Percentiles rank a stretch among this genome's conserved stretches.
Conservation (phyloP, 1,140 invertebrate species). For the Drosophila takahashii region DNA sequence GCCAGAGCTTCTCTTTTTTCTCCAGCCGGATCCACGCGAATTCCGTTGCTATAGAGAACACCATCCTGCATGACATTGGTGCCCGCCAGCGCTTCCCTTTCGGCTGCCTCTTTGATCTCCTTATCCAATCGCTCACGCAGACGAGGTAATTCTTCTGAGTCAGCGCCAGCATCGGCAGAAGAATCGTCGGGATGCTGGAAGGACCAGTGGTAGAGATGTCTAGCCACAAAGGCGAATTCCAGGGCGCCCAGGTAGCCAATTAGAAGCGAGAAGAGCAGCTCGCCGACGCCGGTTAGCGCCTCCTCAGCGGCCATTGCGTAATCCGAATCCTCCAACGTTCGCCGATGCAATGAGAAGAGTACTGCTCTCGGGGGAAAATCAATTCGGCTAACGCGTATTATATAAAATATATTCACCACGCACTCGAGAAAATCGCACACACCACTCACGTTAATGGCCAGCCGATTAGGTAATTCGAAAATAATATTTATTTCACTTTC, state of each 20-base stretch:
- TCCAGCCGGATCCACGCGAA: slow-evolving; percentile 64
- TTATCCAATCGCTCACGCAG: slow-evolving; percentile 62
- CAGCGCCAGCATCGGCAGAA: slow-evolving; percentile 29
- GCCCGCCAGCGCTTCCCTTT: slow-evolving; percentile 52
- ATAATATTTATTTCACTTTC: slow-evolving; percentile 41
- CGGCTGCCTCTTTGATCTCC: slow-evolving; percentile 52
- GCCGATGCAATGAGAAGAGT: slow-evolving; percentile 46
- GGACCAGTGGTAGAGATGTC: slow-evolving; percentile 74
- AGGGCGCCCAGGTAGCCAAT: slow-evolving; percentile 90
- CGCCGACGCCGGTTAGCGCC: slow-evolving; percentile 71
- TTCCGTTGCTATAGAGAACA: slow-evolving; percentile 71
- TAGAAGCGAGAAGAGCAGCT: slow-evolving; percentile 88
- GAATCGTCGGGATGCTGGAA: slow-evolving; percentile 50
- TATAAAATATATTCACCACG: slow-evolving; percentile 69
- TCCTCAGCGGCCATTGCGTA: slow-evolving; percentile 74
- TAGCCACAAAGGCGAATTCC: slow-evolving; percentile 86
- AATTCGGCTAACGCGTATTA: slow-evolving; percentile 24
- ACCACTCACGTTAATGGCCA: slow-evolving; percentile 55
- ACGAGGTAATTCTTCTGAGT: slow-evolving; percentile 55
- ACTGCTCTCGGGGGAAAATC: slow-evolving; percentile 1
- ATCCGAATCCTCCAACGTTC: slow-evolving; percentile 19
- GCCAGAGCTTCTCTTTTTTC: slow-evolving; percentile 58
- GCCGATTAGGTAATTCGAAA: slow-evolving; percentile 77
- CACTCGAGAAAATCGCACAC: slow-evolving; percentile 55
- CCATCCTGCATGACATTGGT: slow-evolving; percentile 77